phyloP scores from a whole-genome alignment of 64 coral and sea anemone genomes.

The Anthopleura sola region DNA sequence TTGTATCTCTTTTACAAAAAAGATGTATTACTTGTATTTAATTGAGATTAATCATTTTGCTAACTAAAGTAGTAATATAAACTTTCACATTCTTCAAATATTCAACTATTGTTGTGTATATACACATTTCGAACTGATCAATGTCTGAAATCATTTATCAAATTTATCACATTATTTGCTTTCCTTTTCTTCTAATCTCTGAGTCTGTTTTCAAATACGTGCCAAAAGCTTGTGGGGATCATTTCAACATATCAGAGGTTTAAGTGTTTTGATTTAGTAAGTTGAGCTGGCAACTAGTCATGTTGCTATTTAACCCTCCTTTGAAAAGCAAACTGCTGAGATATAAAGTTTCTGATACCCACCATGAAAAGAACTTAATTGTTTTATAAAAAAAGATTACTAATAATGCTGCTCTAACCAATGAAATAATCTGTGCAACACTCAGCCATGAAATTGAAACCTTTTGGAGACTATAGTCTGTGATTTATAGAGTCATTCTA shows the following conservation, averaged over 20 bases:
- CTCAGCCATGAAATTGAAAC: background rate
- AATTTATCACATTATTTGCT: background rate
- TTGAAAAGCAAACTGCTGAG: slow-evolving; percentile 11
- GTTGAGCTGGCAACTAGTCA: background rate
- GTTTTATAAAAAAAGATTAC: background rate
- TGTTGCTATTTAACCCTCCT: slow-evolving; percentile 24
- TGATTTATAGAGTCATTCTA: background rate
- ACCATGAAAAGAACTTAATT: background rate
- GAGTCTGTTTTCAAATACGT: background rate
- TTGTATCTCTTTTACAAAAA: too few species aligned
- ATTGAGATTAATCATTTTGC: too few species aligned
- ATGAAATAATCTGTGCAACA: background rate
- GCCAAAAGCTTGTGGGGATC: background rate
- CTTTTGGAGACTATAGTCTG: background rate
- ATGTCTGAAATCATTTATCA: background rate
- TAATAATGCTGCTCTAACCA: background rate
- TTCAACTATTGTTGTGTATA: too few species aligned
- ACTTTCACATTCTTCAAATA: too few species aligned
- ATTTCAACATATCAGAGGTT: slow-evolving; percentile 16
- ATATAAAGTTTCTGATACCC: slow-evolving; percentile 7
- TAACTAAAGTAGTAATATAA: too few species aligned
- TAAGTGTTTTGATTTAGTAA: slow-evolving; percentile 10
- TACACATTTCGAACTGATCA: background rate
- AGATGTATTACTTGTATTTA: too few species aligned
- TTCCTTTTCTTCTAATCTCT: background rate